Conservation (phyloP, 2,113 vertebrate species). For the Oxyruncus cristatus region DNA sequence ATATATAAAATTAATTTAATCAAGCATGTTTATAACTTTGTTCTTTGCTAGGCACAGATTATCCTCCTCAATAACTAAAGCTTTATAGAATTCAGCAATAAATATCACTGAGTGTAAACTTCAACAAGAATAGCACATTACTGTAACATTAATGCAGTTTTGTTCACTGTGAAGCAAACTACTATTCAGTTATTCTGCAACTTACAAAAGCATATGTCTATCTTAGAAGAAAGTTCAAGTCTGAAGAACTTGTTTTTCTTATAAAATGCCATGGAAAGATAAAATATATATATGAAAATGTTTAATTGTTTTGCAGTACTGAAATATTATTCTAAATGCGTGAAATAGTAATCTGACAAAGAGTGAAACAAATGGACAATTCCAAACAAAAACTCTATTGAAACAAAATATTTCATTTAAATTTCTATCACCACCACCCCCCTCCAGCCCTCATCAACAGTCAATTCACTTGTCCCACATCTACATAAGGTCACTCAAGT, state of each 20-base stretch:
- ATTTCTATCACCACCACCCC: not conserved
- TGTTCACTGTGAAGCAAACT: not conserved
- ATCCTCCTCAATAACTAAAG: not conserved
- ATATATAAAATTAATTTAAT: not conserved
- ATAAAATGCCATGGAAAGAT: not conserved
- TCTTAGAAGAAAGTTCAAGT: not conserved
- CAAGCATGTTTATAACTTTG: not conserved
- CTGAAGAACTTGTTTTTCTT: not conserved
- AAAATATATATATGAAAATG: not conserved
- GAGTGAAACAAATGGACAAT: not conserved
- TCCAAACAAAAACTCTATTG: not conserved
- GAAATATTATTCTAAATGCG: not conserved
- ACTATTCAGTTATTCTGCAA: not conserved
- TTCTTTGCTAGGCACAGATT: not conserved
- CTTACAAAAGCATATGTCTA: not conserved
- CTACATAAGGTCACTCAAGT: not conserved
- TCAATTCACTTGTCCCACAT: not conserved
- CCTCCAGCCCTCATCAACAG: not conserved
- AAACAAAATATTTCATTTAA: not conserved
- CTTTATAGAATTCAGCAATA: not conserved
- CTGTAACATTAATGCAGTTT: not conserved
- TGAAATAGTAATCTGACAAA: not conserved
- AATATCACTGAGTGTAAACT: not conserved
- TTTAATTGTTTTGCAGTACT: not conserved
- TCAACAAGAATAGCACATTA: not conserved